Base-by-base conservation (phyloP, 1,140 invertebrate species). In the Drosophila virilis region DNA sequence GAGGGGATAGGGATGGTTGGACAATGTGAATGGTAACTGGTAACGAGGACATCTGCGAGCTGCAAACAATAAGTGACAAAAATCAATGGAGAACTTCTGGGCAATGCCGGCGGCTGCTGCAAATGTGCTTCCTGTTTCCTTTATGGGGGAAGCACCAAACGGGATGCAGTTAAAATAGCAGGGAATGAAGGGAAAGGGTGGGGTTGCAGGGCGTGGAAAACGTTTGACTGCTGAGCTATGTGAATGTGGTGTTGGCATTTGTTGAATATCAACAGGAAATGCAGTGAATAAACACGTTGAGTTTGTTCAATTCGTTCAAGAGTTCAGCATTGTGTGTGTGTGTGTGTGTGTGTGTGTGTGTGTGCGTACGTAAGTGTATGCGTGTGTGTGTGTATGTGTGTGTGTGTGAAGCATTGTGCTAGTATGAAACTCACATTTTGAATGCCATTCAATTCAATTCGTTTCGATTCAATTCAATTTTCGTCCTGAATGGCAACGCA, bases 221-320 rank as follows among this genome's bases (percentile, higher is more conserved):
- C 52, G 42, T 52, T 71, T 75, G 60, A 64, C 66, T 74, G 38
- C 51, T 17, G 22, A 9, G 22, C 35, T 12, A 22, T 38, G 15
- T 59, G 57, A 69, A 65, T 71, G 52, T 57, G 71, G 43, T 13
- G 59, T 43, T 51, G 82, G 69, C 83, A 82, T 82, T 88, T 86
- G 84, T 83, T 88, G 84, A 89, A 89, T 89, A 89, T 89, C 84
- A 89, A 89, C 84, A 88, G 84, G 84, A 89, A 89, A 89, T 89
- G 84, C 84, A 89, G 85, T 89, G 84, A 89, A 89, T 89, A 89
- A 89, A 89, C 84, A 89, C 84, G 71, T 80, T 66, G 54, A 67
- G 52, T 28, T 52, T 42, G 60, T 51, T 69, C 73, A 62, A 69
- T 77, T 62, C 52, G 48, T 45, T 46, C 52, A 51, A 71, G 46